Percentiles rank a stretch among this genome's conserved stretches.
These are phyloP conservation scores for Semibalanus balanoides DNA, from an alignment of 1,140 invertebrate genomes.

Conservation along the genomic window DNA sequence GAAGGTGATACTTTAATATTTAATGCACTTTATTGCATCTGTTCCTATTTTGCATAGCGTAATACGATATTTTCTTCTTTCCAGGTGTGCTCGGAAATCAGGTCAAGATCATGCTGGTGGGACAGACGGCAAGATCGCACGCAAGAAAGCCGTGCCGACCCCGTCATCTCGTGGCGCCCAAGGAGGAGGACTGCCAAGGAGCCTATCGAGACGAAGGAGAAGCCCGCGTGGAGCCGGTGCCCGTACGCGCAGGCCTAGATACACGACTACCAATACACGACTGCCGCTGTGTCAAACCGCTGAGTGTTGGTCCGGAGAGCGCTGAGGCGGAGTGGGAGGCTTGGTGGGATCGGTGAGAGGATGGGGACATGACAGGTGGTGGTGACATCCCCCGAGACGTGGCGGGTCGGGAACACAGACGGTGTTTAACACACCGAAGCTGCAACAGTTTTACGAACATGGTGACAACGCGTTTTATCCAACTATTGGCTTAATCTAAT, in stretches of 20 bases:
- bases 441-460: no score
- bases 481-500: no score
- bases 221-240: slow-evolving; percentile 20
- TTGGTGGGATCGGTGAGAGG: no score
- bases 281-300: background rate
- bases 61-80: no score
- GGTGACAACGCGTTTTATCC: no score
- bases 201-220: slow-evolving; percentile 24
- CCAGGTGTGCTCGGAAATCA: slow-evolving; percentile 60
- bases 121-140: slow-evolving; percentile 93
- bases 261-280: background rate
- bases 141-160: slow-evolving; percentile 90
- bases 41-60: background rate
- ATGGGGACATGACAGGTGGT: no score
- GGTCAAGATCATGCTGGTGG: slow-evolving; percentile 98
- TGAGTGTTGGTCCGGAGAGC: background rate
- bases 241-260: slow-evolving; percentile 9
- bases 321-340: no score
- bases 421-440: no score
- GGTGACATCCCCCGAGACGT: no score
- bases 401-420: no score
- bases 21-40: background rate
- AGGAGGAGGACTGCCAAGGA: slow-evolving; percentile 42
- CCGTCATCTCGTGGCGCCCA: slow-evolving; percentile 91
- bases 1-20: no score